Evolutionary conservation across 2,113 vertebrate species (phyloP).

Genomic region (Aleadryas rufinucha): DNA sequence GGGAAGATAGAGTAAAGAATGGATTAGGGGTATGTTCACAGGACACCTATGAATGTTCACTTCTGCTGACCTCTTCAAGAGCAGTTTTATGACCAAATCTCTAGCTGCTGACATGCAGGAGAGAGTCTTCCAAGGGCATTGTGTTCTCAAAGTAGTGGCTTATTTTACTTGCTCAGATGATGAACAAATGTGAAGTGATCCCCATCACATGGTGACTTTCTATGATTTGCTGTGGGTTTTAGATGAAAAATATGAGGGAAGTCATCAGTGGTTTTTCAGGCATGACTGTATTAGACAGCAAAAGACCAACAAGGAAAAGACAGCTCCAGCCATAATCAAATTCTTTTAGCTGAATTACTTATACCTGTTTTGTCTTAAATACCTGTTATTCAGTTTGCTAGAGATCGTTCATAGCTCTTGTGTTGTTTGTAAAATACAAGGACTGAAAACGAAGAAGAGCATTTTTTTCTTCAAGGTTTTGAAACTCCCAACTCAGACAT

Average conservation of each 20-base stretch:
- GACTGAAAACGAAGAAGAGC: neutral
- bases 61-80: neutral
- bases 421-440: neutral
- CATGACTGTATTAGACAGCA: neutral
- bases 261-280: neutral
- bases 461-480: conserved; percentile 18
- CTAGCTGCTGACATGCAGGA: neutral
- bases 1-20: neutral
- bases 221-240: neutral
- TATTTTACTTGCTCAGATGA: neutral
- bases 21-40: neutral
- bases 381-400: neutral
- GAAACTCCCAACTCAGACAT: conserved; percentile 10
- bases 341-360: neutral
- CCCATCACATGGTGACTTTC: neutral
- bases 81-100: neutral
- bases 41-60: neutral
- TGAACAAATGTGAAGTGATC: neutral
- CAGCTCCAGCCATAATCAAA: neutral
- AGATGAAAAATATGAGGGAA: neutral
- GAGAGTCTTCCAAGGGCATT: neutral
- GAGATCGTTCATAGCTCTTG: neutral
- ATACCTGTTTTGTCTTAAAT: neutral
- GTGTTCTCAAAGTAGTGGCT: neutral
- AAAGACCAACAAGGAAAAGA: neutral